These are phyloP conservation scores for Elegia similella DNA, from an alignment of 2,888 invertebrate species.

Conservation along the genomic window DNA sequence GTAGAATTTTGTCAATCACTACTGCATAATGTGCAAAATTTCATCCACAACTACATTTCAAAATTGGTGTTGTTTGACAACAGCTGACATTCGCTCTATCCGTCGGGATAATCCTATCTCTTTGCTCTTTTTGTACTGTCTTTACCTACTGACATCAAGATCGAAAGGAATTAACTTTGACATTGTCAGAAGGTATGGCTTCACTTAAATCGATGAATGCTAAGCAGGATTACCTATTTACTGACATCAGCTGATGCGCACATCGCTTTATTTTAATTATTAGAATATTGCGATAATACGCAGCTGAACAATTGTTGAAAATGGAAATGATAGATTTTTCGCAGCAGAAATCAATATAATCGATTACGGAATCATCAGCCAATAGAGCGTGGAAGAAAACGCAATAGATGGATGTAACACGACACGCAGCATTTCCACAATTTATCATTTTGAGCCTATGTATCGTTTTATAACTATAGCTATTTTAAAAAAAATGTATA, in stretches of 20 bases:
- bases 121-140: no score
- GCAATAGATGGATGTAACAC: constrained; percentile 19
- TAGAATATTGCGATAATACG: neutral
- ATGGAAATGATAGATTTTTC: constrained; percentile 22
- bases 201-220: neutral
- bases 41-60: no score
- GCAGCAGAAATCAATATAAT: constrained; percentile 55
- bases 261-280: neutral
- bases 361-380: constrained; percentile 56
- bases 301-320: neutral
- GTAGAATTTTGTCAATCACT: no score
- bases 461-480: neutral
- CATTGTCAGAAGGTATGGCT: neutral
- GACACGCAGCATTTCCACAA: constrained; percentile 11
- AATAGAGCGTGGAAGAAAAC: constrained; percentile 56
- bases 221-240: neutral
- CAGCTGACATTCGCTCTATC: no score
- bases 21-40: no score
- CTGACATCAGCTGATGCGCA: neutral
- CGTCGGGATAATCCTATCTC: no score
- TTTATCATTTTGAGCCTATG: neutral
- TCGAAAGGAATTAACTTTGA: neutral
- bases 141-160: neutral
- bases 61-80: no score
- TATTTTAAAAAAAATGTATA: neutral